Conservation (phyloP, 1,140 invertebrate species). For the Armadillidium nasatum region DNA sequence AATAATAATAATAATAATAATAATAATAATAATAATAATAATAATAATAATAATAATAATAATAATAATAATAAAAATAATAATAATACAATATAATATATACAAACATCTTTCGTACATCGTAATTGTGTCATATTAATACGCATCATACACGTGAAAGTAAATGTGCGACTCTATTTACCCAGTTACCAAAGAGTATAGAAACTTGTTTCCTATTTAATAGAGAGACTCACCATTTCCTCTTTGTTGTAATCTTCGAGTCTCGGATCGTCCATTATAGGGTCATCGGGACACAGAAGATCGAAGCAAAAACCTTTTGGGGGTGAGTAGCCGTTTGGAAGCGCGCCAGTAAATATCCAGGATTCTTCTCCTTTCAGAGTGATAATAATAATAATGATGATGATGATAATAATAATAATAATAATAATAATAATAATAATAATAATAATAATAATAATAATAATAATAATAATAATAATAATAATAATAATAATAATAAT, state of each 20-base stretch:
- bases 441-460: neutral
- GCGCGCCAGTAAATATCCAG: conserved; percentile 52
- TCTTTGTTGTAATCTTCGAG: conserved; percentile 58
- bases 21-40: too few species aligned
- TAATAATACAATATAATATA: too few species aligned
- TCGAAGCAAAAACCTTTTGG: conserved; percentile 61
- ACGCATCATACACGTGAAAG: neutral
- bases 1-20: too few species aligned
- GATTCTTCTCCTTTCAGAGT: conserved; percentile 25
- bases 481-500: neutral
- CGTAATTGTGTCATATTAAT: too few species aligned
- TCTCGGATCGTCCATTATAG: conserved; percentile 56
- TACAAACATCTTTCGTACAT: too few species aligned
- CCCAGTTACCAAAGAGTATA: neutral
- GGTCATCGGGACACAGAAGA: conserved; percentile 56
- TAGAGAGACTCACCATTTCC: conserved; percentile 31
- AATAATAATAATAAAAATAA: too few species aligned
- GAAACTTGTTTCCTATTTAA: neutral
- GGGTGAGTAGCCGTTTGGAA: conserved; percentile 55
- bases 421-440: neutral
- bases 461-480: neutral
- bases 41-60: too few species aligned
- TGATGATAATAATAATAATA: neutral
- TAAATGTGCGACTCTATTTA: neutral
- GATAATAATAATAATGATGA: neutral